A percentile compares a stretch with the other conserved stretches of the same genome.
Evolutionary conservation across 2,888 invertebrate genomes (phyloP).

Genomic region (Perizoma flavofasciatum): DNA sequence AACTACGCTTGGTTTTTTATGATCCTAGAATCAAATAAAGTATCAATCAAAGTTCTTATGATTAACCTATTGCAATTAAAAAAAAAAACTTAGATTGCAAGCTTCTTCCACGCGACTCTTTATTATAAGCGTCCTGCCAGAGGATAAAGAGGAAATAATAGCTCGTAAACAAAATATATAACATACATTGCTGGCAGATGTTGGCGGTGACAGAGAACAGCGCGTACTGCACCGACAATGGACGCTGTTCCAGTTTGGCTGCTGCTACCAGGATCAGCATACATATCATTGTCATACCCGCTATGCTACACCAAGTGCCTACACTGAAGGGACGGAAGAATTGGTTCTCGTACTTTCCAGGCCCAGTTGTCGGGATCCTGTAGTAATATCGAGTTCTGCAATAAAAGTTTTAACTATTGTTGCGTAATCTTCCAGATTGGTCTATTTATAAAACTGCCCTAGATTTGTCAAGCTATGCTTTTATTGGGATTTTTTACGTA

Average conservation of each 20-base stretch:
- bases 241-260: slow-evolving; percentile 58
- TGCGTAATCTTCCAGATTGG: no score
- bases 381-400: slow-evolving; percentile 67
- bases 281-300: slow-evolving; percentile 57
- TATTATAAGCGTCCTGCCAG: no score
- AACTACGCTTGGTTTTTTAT: no score
- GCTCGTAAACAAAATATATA: neutral
- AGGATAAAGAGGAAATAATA: no score
- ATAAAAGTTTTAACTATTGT: slow-evolving; percentile 15
- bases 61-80: no score
- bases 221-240: slow-evolving; percentile 56
- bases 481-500: no score
- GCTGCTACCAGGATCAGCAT: slow-evolving; percentile 57
- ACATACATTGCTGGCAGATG: slow-evolving; percentile 73
- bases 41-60: no score
- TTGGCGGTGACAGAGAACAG: slow-evolving; percentile 71
- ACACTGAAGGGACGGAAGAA: slow-evolving; percentile 73
- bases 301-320: slow-evolving; percentile 64
- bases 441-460: no score
- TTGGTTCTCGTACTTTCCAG: slow-evolving; percentile 70
- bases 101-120: no score
- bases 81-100: no score
- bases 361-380: slow-evolving; percentile 61
- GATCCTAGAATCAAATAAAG: no score
- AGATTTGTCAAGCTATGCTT: no score